Conservation (phyloP, 2,113 vertebrate genomes). For the Ibidorhyncha struthersii region DNA sequence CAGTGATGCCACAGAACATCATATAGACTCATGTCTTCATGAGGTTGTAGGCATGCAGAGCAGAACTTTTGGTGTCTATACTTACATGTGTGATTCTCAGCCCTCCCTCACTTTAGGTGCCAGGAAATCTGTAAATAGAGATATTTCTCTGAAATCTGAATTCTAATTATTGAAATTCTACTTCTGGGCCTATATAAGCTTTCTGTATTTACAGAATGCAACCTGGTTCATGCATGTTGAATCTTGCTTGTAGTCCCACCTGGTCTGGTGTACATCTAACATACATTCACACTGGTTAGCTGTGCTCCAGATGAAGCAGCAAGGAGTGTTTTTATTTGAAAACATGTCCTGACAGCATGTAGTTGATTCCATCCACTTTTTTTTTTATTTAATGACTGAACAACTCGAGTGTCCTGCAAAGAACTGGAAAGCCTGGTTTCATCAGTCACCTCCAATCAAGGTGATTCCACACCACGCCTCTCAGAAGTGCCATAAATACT, state of each 20-base stretch:
- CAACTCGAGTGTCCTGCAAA: neutral
- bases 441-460: neutral
- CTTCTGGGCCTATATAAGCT: neutral
- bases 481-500: neutral
- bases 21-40: neutral
- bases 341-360: neutral
- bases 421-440: neutral
- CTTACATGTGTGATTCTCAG: neutral
- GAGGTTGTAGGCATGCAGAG: neutral
- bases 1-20: neutral
- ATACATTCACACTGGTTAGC: neutral
- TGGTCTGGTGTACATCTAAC: neutral
- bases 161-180: neutral
- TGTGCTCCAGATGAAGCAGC: neutral
- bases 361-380: neutral
- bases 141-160: neutral
- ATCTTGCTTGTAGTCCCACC: neutral
- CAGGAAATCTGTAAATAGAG: neutral
- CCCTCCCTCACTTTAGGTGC: neutral
- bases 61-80: neutral
- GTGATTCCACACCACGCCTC: neutral
- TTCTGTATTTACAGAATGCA: neutral
- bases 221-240: neutral
- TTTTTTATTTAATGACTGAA: neutral
- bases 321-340: neutral